Evolutionary conservation across 2,888 invertebrate species (phyloP).

Genomic region (Tenthredo livida): DNA sequence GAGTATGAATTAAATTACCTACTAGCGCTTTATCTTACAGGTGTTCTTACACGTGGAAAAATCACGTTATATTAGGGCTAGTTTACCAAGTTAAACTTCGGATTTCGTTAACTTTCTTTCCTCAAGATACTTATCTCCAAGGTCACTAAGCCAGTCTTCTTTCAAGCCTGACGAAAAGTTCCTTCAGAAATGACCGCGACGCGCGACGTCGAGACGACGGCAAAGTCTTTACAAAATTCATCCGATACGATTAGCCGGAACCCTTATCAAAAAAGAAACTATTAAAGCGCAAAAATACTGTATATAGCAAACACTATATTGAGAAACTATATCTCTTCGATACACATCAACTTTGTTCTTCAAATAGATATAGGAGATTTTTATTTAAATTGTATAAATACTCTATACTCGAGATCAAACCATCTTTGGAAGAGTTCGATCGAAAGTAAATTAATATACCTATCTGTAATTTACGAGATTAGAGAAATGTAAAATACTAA

Average conservation of each 20-base stretch:
- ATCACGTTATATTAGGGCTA: background rate
- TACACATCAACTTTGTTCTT: background rate
- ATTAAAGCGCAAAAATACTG: background rate
- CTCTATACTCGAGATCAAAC: no score
- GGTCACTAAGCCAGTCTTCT: background rate
- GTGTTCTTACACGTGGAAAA: background rate
- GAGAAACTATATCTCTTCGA: background rate
- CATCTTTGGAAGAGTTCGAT: background rate
- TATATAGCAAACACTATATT: background rate
- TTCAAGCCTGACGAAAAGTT: background rate
- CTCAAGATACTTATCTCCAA: constrained; percentile 34
- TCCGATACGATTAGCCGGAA: background rate
- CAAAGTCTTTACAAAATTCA: background rate
- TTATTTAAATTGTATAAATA: background rate
- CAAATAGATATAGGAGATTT: background rate
- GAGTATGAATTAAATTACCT: background rate
- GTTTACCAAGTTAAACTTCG: background rate
- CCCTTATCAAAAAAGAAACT: background rate
- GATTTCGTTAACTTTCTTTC: constrained; percentile 20
- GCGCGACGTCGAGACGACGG: background rate
- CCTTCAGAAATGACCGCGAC: background rate
- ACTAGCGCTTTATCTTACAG: background rate
- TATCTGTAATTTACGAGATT: background rate
- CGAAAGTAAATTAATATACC: background rate
- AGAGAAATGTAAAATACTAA: background rate